A percentile compares a stretch with the other conserved stretches of the same genome.
Conservation (phyloP, 2,797 vertebrate species). For the Buphagus erythrorhynchus region DNA sequence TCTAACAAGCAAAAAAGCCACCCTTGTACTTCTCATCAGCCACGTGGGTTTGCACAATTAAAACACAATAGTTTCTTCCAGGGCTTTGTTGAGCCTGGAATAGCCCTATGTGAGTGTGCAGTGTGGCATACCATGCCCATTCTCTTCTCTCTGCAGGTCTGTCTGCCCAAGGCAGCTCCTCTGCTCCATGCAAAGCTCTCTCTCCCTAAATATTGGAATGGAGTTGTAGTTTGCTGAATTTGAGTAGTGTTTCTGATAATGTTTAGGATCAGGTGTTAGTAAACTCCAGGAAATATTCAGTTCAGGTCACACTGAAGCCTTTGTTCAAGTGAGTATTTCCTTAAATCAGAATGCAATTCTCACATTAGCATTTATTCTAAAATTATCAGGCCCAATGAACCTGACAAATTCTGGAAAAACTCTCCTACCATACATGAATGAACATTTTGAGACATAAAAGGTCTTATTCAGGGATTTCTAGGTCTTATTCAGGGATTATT, state of each 20-base stretch:
- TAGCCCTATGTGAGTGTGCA: neutral
- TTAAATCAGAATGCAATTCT: neutral
- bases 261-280: neutral
- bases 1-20: neutral
- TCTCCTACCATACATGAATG: neutral
- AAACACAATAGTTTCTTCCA: conserved; percentile 67
- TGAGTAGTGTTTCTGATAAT: neutral
- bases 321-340: neutral
- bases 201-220: neutral
- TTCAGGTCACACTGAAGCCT: neutral
- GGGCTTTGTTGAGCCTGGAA: conserved; percentile 41
- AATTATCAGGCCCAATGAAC: neutral
- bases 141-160: conserved; percentile 32
- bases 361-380: neutral
- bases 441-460: neutral
- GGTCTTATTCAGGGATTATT: neutral
- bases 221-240: neutral
- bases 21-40: conserved; percentile 36
- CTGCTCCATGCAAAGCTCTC: neutral
- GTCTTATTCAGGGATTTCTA: neutral
- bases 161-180: neutral
- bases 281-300: neutral
- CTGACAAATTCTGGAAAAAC: neutral
- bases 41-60: conserved; percentile 72
- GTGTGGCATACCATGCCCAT: neutral